Base-by-base conservation (phyloP, 2,888 invertebrate species). In the Psylliodes chrysocephalus region DNA sequence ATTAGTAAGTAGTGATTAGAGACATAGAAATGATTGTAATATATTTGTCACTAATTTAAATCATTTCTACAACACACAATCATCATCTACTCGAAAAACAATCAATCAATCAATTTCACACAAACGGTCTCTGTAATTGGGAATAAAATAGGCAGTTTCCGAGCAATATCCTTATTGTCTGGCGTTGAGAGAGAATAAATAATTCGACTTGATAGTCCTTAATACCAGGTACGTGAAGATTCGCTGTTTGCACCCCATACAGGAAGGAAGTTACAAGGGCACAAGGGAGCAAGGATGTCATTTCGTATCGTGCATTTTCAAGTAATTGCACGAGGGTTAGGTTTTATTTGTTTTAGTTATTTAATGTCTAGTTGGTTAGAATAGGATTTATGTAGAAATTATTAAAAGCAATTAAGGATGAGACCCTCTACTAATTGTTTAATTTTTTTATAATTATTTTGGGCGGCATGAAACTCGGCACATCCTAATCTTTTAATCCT, bases 121-220 rank as follows among this genome's bases (percentile, higher is more conserved):
- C 60, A 63, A 68, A 64, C 64, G 65, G 67, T 62, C 53, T 28
- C 40, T 19, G 65, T 68, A 67, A 70, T 68, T 64, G 69, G 56
- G 66, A 67, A 69, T 70, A 72, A 71, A 72, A 69, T 70, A 69
- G 71, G 67, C 67, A 61, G 74, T 74, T 74, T 74, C 74, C 74
- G 71, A 68, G 71, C 70, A 74, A 74, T 74, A 74, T 74, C 74
- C 74, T 74, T 67, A 73, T 74, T 74, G 74, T 74, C 71, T 68
- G 64, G 57, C 59, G 70, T 55, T 63, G 63, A 66, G 66, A 64
- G 63, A 67, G 49, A 49, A 49, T 49, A 56, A 68, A 63, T 70
- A 71, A 70, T 72, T 68, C 67, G 66, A 61, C 63, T 40, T 67
- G 70, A 69, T 70, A 64, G 67, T 68, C 68, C 63, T 68, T 64